Evolutionary conservation across 1,140 invertebrate genomes (phyloP).

Genomic region (Drosophila parabipectinata): DNA sequence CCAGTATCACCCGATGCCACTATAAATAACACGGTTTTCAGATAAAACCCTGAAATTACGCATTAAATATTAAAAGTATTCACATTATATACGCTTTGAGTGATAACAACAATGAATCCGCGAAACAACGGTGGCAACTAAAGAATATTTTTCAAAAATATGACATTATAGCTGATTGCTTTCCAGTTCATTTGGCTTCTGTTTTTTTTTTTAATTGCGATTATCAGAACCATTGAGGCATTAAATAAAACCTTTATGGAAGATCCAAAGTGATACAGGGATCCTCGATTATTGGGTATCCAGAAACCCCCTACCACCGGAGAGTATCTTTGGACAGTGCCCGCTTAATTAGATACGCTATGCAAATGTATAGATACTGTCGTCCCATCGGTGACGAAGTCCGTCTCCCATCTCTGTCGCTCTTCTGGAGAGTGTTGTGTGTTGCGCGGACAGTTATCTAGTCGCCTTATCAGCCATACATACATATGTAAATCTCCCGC

Average conservation of each 20-base stretch:
- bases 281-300: background rate
- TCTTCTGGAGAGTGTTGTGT: conserved; percentile 22
- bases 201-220: background rate
- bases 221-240: background rate
- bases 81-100: conserved; percentile 8
- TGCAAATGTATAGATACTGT: conserved; percentile 58
- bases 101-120: conserved; percentile 9
- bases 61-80: conserved; percentile 24
- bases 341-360: conserved; percentile 71
- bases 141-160: background rate
- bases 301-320: background rate
- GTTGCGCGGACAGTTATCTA: conserved; percentile 56
- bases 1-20: conserved; percentile 17
- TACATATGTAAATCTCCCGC: conserved; percentile 28
- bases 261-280: too few species aligned
- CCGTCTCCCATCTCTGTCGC: background rate
- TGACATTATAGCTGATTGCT: background rate
- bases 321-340: conserved; percentile 35
- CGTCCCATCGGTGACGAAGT: conserved; percentile 43
- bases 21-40: conserved; percentile 33
- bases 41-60: conserved; percentile 45
- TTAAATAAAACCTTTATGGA: too few species aligned
- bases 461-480: conserved; percentile 60
- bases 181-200: background rate
- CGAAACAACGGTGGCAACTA: background rate